Evolutionary conservation across 2,888 invertebrate species (phyloP).

Genomic region (Drosophila birchii): DNA sequence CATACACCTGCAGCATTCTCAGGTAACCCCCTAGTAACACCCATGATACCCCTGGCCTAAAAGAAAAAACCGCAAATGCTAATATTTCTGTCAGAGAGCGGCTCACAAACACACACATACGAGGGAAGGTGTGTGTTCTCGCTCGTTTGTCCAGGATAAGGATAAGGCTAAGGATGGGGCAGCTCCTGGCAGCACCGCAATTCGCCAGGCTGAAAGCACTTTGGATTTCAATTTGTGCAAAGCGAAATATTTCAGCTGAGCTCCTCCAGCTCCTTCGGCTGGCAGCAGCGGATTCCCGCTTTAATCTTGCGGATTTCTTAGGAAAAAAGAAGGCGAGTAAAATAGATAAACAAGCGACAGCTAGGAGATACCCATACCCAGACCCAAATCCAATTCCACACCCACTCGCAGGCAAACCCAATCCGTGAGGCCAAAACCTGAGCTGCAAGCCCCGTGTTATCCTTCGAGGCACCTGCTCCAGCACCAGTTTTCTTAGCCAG

Average conservation of each 20-base stretch:
- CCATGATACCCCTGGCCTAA: constrained; percentile 6
- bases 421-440: constrained; percentile 49
- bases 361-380: constrained; percentile 46
- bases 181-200: constrained; percentile 39
- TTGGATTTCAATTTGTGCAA: constrained; percentile 80
- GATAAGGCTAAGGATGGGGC: neutral
- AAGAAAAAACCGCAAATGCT: constrained; percentile 73
- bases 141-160: neutral
- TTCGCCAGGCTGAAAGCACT: constrained; percentile 74
- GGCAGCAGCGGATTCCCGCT: constrained; percentile 55
- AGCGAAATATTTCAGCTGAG: constrained; percentile 81
- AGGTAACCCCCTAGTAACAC: constrained; percentile 22
- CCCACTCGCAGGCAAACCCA: constrained; percentile 43
- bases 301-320: constrained; percentile 79
- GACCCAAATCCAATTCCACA: constrained; percentile 38
- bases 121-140: neutral
- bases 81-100: constrained; percentile 78
- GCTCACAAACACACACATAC: constrained; percentile 14
- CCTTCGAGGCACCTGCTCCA: constrained; percentile 75
- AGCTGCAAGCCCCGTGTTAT: constrained; percentile 68
- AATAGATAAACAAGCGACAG: constrained; percentile 78
- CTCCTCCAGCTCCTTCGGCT: constrained; percentile 41
- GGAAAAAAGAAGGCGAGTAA: constrained; percentile 54
- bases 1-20: constrained; percentile 47
- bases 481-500: constrained; percentile 24